These are phyloP conservation scores for Philereme transversata DNA, from an alignment of 2,888 invertebrate species.

Conservation along the genomic window DNA sequence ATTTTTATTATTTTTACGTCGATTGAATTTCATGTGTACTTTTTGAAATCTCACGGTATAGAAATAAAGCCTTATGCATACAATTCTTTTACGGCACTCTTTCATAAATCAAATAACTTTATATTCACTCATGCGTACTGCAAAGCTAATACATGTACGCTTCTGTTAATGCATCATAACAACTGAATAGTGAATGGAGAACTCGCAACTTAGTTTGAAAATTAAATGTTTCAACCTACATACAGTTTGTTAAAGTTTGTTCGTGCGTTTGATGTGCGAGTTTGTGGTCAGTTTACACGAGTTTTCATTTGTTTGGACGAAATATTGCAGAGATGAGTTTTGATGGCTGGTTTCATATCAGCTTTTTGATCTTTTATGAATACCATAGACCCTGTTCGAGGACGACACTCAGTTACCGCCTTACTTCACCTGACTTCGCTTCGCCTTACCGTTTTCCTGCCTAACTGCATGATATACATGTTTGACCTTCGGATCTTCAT, in stretches of 20 bases:
- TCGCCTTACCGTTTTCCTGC: too few species aligned
- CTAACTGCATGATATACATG: too few species aligned
- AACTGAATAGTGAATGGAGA: slow-evolving; percentile 18
- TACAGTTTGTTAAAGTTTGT: slow-evolving; percentile 35
- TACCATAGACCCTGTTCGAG: too few species aligned
- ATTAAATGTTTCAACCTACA: slow-evolving; percentile 32
- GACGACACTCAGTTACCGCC: too few species aligned
- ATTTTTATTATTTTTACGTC: too few species aligned
- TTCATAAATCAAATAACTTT: slow-evolving; percentile 8
- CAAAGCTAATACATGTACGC: slow-evolving; percentile 7
- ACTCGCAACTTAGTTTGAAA: slow-evolving; percentile 19
- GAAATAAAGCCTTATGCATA: too few species aligned
- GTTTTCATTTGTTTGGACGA: slow-evolving; percentile 11
- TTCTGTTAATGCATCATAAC: slow-evolving; percentile 16
- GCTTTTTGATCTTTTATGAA: too few species aligned
- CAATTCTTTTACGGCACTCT: too few species aligned
- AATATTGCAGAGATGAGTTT: slow-evolving; percentile 10
- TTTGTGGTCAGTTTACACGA: slow-evolving; percentile 31
- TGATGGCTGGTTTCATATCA: not conserved
- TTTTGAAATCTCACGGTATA: too few species aligned
- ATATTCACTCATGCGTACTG: slow-evolving; percentile 15
- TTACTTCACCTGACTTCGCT: too few species aligned
- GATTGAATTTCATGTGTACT: too few species aligned
- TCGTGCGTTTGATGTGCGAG: slow-evolving; percentile 29
- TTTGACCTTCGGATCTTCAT: not conserved